Conservation (phyloP, 2,113 vertebrate species). For the Sinosuthora webbiana region DNA sequence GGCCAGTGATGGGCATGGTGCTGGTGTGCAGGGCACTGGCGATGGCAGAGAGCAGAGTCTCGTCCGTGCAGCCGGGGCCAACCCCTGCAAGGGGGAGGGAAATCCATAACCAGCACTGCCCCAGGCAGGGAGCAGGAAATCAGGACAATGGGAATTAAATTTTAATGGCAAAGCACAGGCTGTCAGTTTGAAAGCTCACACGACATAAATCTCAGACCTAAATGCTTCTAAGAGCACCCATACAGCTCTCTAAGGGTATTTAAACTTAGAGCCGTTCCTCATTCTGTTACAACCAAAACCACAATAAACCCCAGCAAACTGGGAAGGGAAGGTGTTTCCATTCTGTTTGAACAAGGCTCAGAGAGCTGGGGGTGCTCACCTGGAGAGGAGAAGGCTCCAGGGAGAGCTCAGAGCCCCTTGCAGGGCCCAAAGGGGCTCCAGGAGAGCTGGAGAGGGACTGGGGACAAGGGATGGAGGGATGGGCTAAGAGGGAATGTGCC, state of each 20-base stretch:
- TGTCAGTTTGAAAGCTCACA: background rate
- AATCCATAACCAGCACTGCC: background rate
- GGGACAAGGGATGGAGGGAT: background rate
- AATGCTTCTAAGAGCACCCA: background rate
- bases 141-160: background rate
- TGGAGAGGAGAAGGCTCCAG: background rate
- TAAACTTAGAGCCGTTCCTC: background rate
- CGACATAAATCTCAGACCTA: background rate
- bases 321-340: background rate
- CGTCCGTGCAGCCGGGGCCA: slow-evolving; percentile 94
- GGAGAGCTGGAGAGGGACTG: background rate
- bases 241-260: background rate
- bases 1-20: slow-evolving; percentile 93
- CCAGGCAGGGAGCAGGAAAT: background rate
- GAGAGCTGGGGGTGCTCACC: background rate
- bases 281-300: background rate
- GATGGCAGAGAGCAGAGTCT: slow-evolving; percentile 93
- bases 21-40: slow-evolving; percentile 97
- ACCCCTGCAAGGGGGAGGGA: slow-evolving; percentile 76
- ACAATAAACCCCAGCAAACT: fast-evolving
- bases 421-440: background rate
- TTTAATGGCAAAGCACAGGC: background rate
- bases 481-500: background rate
- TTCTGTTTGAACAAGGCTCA: background rate
- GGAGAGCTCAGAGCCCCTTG: fast-evolving